Evolutionary conservation across 2,797 vertebrate species (phyloP).

Genomic region (Furcifer pardalis): DNA sequence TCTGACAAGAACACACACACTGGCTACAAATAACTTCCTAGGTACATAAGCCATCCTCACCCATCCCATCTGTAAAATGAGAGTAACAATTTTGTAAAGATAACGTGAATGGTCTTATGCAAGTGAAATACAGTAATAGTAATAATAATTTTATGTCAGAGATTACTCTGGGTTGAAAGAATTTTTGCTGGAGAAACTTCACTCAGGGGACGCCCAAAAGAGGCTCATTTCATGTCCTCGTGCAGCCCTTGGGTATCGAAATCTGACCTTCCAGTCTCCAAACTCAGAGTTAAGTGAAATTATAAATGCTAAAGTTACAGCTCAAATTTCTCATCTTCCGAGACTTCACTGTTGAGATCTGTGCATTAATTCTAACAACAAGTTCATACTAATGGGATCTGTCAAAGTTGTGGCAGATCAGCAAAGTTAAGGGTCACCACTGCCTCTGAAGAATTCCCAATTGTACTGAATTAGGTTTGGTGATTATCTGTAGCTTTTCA

Average conservation of each 20-base stretch:
- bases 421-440: not conserved
- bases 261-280: no score
- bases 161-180: no score
- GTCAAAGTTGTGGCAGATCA: not conserved
- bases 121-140: no score
- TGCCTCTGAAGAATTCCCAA: not conserved
- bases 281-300: no score
- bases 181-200: no score
- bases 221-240: no score
- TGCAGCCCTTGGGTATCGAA: no score
- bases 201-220: no score
- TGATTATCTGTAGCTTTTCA: not conserved
- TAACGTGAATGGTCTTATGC: not conserved
- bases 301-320: not conserved
- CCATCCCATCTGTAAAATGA: not conserved
- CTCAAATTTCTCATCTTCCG: not conserved
- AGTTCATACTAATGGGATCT: not conserved
- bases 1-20: not conserved
- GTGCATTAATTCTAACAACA: no score
- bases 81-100: not conserved
- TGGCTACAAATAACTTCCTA: not conserved
- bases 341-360: not conserved
- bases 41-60: not conserved
- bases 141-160: no score
- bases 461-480: not conserved